These are phyloP conservation scores for Protobothrops flavoviridis DNA, from an alignment of 2,113 vertebrate genomes.

Conservation along the genomic window DNA sequence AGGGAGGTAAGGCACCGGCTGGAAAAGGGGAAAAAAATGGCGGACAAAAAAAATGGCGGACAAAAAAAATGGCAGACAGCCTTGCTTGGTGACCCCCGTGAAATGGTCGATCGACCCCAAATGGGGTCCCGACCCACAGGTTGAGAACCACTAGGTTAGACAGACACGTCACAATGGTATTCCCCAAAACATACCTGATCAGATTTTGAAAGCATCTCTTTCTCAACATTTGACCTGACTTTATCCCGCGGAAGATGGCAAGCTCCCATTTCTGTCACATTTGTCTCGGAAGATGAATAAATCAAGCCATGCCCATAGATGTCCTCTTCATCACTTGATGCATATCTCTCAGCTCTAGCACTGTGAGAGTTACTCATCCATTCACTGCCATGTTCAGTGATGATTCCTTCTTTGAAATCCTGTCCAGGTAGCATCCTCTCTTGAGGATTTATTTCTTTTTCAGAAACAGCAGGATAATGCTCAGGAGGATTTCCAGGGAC, in stretches of 20 bases:
- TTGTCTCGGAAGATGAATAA: conserved; percentile 68
- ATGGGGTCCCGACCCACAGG: too few species aligned
- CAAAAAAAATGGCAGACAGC: too few species aligned
- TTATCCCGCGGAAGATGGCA: conserved; percentile 62
- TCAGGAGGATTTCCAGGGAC: conserved; percentile 14
- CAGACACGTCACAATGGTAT: neutral
- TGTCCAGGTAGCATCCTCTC: neutral
- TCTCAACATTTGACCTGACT: conserved; percentile 63
- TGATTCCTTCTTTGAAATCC: conserved; percentile 27
- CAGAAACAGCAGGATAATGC: neutral
- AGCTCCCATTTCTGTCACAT: conserved; percentile 64
- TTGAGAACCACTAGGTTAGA: too few species aligned
- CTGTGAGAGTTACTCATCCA: neutral
- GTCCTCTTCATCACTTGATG: conserved; percentile 93
- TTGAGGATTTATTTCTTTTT: neutral
- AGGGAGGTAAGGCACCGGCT: too few species aligned
- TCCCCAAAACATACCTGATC: conserved; percentile 77
- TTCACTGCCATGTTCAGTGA: conserved; percentile 23
- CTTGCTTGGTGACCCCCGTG: too few species aligned
- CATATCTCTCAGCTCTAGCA: conserved; percentile 47
- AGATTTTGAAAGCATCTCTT: conserved; percentile 69
- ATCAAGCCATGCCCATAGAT: conserved; percentile 83
- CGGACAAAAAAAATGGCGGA: too few species aligned
- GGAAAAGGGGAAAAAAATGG: too few species aligned
- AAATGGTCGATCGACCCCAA: too few species aligned